These are phyloP conservation scores for Stegodyphus mimosarum DNA, from an alignment of 1,140 invertebrate genomes.

Conservation along the genomic window DNA sequence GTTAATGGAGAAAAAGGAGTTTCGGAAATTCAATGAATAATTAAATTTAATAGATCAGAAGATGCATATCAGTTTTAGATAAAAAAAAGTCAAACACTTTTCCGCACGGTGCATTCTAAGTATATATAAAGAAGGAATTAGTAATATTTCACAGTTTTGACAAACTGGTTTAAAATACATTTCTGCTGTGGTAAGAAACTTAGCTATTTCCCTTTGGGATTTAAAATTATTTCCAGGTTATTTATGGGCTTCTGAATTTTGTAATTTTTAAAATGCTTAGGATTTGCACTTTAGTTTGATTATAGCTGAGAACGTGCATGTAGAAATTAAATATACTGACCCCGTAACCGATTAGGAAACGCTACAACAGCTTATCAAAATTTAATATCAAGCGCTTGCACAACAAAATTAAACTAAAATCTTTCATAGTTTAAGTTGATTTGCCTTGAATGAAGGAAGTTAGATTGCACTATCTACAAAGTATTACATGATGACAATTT, in stretches of 20 bases:
- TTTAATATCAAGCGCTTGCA: not conserved
- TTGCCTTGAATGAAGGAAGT: not conserved
- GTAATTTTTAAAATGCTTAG: no score
- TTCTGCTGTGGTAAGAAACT: no score
- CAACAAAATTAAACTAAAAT: constrained; percentile 49
- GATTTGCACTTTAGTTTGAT: not conserved
- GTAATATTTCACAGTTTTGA: no score
- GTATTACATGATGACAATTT: not conserved
- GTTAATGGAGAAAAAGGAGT: not conserved
- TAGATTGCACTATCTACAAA: constrained; percentile 49
- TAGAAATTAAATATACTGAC: not conserved
- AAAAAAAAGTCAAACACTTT: no score
- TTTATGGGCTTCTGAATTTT: no score
- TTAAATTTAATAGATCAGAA: not conserved
- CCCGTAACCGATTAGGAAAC: not conserved
- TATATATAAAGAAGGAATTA: no score
- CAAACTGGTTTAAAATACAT: no score
- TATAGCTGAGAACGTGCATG: not conserved
- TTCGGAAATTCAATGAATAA: not conserved
- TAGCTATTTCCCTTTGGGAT: no score
- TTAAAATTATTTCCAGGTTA: no score
- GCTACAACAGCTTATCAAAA: not conserved
- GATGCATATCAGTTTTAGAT: not conserved
- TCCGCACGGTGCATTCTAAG: no score
- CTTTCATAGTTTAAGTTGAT: constrained; percentile 45